These are phyloP conservation scores for human DNA, from an alignment of 2,113 vertebrate species.

Conservation along the genomic window DNA sequence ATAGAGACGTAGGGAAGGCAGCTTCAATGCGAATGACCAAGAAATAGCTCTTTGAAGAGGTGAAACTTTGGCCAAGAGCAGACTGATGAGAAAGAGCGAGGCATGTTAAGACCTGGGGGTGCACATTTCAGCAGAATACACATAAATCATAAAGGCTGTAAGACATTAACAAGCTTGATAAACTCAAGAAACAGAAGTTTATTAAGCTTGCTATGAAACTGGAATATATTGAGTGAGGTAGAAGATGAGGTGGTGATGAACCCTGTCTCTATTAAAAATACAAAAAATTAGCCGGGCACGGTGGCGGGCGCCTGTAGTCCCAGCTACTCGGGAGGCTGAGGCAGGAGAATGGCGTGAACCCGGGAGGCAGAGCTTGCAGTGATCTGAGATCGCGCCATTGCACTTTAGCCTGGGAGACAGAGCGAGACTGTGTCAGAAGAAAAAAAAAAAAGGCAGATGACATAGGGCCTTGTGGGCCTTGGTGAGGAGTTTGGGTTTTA, in stretches of 20 bases:
- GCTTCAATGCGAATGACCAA: not conserved
- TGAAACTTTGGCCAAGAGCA: not conserved
- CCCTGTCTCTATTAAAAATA: too few relatives aligned
- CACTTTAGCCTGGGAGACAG: too few relatives aligned
- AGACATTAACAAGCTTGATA: not conserved
- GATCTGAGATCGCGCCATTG: too few relatives aligned
- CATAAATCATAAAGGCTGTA: not conserved
- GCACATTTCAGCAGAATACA: not conserved
- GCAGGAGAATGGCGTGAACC: too few relatives aligned
- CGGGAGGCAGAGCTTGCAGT: too few relatives aligned
- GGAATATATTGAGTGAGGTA: not conserved
- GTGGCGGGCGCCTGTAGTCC: too few relatives aligned
- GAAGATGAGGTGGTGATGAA: too few relatives aligned
- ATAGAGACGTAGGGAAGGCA: not conserved
- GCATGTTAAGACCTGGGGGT: fast-evolving
- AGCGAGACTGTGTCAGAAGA: too few relatives aligned
- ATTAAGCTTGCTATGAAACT: too few relatives aligned
- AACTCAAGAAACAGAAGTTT: not conserved
- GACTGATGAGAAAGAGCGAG: not conserved
- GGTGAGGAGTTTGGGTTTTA: not conserved
- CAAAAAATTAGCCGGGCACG: too few relatives aligned
- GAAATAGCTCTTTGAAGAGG: not conserved
- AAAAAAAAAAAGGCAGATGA: not conserved
- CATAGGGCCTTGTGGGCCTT: fast-evolving
- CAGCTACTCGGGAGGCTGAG: too few relatives aligned